Conservation (phyloP, 2,797 vertebrate species). For the Cygnus olor region DNA sequence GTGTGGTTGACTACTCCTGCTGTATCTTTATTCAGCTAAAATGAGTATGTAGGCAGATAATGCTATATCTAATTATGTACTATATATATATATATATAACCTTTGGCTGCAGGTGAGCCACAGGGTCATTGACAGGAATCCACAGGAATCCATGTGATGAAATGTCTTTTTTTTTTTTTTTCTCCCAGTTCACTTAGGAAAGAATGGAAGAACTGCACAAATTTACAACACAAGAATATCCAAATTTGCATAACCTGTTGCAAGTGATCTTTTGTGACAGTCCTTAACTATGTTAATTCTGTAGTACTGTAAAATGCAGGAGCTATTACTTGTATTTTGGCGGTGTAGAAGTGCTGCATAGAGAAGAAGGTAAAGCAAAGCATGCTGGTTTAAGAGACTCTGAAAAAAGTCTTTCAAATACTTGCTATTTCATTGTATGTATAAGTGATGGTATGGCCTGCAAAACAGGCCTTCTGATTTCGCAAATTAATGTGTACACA, state of each 20-base stretch:
- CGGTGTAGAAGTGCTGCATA: not conserved
- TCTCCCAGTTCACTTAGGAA: not conserved
- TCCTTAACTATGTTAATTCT: not conserved
- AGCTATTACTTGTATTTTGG: not conserved
- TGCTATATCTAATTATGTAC: not conserved
- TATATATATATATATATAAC: not conserved
- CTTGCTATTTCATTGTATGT: not conserved
- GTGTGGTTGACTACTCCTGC: not conserved
- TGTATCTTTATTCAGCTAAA: not conserved
- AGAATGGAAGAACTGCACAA: not conserved
- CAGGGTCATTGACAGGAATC: not conserved
- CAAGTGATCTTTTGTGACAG: not conserved
- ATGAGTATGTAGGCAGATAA: not conserved
- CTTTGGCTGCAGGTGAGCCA: not conserved
- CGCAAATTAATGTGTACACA: not conserved
- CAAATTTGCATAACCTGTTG: not conserved
- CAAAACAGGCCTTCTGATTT: not conserved
- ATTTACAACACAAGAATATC: not conserved
- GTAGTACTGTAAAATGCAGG: not conserved
- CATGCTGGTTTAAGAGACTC: not conserved
- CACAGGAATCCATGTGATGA: not conserved
- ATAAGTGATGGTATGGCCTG: not conserved
- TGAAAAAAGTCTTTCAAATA: not conserved
- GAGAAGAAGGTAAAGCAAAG: not conserved
- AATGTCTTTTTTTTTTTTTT: not conserved